Percentiles rank a stretch among this genome's conserved stretches.
Evolutionary conservation across 2,888 invertebrate species (phyloP).

Genomic region (Ferdinandea cuprea): DNA sequence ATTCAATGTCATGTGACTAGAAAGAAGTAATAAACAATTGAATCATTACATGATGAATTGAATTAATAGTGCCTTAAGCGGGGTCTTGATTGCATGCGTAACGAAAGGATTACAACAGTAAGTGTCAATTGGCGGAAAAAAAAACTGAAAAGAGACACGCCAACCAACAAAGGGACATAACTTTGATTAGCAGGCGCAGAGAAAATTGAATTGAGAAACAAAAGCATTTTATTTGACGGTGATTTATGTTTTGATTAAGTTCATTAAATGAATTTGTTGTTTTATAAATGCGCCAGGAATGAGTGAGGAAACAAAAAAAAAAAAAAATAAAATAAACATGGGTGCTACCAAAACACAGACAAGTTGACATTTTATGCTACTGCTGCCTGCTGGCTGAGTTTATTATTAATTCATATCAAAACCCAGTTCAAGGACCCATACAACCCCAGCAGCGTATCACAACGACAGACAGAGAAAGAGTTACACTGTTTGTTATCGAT

Average conservation of each 20-base stretch:
- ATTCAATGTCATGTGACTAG: conserved; percentile 32
- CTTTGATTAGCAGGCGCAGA: conserved; percentile 18
- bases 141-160: not conserved
- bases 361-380: conserved; percentile 70
- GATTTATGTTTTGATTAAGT: conserved; percentile 70
- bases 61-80: conserved; percentile 7
- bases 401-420: conserved; percentile 72
- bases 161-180: conserved; percentile 47
- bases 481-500: conserved; percentile 50
- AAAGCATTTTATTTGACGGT: conserved; percentile 39
- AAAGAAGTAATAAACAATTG: conserved; percentile 12
- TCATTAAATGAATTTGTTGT: conserved; percentile 55
- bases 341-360: conserved; percentile 53
- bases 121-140: not conserved
- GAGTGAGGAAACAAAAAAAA: conserved; percentile 31
- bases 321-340: conserved; percentile 62
- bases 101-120: conserved; percentile 11
- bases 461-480: conserved; percentile 27
- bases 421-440: conserved; percentile 71
- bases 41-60: conserved; percentile 32
- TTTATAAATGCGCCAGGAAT: conserved; percentile 3
- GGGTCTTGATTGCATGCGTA: conserved; percentile 4
- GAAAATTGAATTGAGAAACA: conserved; percentile 26
- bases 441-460: conserved; percentile 24
- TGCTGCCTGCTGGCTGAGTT: conserved; percentile 64